Percentiles rank a stretch among this genome's conserved stretches.
Conservation (phyloP, 1,140 invertebrate species). For the Aphidius gifuensis region DNA sequence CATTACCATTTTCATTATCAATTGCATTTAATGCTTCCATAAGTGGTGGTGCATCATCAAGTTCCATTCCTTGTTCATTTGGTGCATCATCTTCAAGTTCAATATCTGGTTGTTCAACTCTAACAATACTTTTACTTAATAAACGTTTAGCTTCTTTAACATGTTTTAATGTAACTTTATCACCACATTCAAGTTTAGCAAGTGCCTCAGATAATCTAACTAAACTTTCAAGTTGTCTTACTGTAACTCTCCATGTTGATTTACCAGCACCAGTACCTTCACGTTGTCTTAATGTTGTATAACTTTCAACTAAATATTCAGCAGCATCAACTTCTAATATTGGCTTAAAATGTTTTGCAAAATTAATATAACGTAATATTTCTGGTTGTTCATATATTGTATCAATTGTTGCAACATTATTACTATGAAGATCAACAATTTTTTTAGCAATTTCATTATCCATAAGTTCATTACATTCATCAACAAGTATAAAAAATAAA, state of each 20-base stretch:
- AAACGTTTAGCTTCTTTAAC: slow-evolving; percentile 89
- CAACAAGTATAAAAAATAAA: slow-evolving; percentile 96
- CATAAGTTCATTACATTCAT: slow-evolving; percentile 90
- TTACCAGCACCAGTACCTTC: slow-evolving; percentile 71
- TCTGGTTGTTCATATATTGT: slow-evolving; percentile 82
- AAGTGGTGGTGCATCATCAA: slow-evolving; percentile 52
- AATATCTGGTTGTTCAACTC: slow-evolving; percentile 97
- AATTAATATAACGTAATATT: slow-evolving; percentile 91
- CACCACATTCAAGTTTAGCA: slow-evolving; percentile 92
- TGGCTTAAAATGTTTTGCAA: slow-evolving; percentile 95
- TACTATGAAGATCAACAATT: slow-evolving; percentile 92
- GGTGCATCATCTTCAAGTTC: slow-evolving; percentile 79
- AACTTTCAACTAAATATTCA: slow-evolving; percentile 84
- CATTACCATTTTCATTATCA: slow-evolving; percentile 26
- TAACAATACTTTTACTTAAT: slow-evolving; percentile 97
- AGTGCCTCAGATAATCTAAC: slow-evolving; percentile 94
- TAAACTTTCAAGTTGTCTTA: slow-evolving; percentile 98
- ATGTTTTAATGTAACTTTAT: slow-evolving; percentile 82
- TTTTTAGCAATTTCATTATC: slow-evolving; percentile 95
- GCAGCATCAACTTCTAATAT: slow-evolving; percentile 81
- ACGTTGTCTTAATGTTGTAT: slow-evolving; percentile 80
- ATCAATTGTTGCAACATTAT: slow-evolving; percentile 72
- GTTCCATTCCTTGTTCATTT: slow-evolving; percentile 54
- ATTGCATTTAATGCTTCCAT: slow-evolving; percentile 47
- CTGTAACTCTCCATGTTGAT: slow-evolving; percentile 93